Evolutionary conservation across 2,797 vertebrate genomes (phyloP).

Genomic region (Tapera naevia): DNA sequence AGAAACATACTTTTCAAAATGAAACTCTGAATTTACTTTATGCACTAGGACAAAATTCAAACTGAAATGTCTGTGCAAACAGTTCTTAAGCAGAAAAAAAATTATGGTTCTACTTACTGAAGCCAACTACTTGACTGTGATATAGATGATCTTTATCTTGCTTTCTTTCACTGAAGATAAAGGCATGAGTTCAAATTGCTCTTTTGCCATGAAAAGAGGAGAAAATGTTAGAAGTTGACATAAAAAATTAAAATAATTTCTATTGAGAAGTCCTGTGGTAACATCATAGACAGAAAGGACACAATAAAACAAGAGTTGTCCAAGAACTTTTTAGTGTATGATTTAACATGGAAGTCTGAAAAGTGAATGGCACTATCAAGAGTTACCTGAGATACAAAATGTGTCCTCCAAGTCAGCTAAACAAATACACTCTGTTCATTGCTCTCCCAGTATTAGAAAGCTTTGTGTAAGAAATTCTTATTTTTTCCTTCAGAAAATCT

Average conservation of each 20-base stretch:
- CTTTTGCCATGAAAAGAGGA: background rate
- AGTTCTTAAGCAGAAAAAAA: background rate
- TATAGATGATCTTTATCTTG: background rate
- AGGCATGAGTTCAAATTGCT: background rate
- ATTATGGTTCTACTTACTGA: background rate
- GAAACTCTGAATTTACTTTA: slow-evolving; percentile 53
- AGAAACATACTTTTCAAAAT: slow-evolving; percentile 55
- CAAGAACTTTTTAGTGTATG: background rate
- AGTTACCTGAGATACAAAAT: background rate
- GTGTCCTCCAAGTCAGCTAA: background rate
- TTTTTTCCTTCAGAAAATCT: background rate
- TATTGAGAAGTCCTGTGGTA: background rate
- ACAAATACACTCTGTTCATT: background rate
- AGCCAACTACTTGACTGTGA: background rate
- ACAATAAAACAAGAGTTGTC: background rate
- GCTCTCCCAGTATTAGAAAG: background rate
- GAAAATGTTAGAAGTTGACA: background rate
- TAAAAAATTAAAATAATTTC: slow-evolving; percentile 6
- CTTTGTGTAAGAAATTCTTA: background rate
- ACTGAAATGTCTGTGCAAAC: slow-evolving; percentile 15
- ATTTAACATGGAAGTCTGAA: background rate
- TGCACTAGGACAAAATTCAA: slow-evolving; percentile 34
- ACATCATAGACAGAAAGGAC: background rate
- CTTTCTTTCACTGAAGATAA: background rate
- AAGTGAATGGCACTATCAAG: background rate